Conservation (phyloP, 2,113 vertebrate species). For the Sminthopsis crassicaudata region DNA sequence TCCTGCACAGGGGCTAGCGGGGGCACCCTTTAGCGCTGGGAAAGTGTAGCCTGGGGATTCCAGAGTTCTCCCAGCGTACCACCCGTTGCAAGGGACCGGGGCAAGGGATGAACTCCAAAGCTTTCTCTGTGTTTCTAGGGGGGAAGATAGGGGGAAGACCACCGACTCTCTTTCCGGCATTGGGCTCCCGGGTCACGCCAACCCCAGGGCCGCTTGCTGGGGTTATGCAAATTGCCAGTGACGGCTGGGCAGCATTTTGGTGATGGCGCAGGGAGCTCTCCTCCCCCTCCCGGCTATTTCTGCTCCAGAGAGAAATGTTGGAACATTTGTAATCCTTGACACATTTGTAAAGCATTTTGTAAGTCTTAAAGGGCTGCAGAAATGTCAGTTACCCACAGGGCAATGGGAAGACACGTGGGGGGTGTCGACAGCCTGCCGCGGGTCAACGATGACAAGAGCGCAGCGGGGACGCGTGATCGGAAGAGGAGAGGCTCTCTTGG, state of each 20-base stretch:
- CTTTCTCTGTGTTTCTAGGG: neutral
- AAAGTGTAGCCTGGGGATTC: neutral
- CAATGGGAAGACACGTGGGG: neutral
- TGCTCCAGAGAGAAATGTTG: neutral
- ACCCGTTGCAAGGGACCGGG: neutral
- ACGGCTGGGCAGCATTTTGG: neutral
- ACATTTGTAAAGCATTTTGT: neutral
- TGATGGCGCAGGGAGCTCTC: neutral
- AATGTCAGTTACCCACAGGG: constrained; percentile 1
- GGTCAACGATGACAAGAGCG: neutral
- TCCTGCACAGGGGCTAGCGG: neutral
- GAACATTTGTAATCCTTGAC: constrained; percentile 2
- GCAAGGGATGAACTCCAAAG: neutral
- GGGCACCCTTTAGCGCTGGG: neutral
- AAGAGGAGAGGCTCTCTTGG: neutral
- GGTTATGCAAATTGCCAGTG: neutral
- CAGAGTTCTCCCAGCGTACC: neutral
- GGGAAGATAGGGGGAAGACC: neutral
- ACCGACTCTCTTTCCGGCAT: neutral
- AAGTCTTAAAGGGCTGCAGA: neutral
- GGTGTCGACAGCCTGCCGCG: neutral
- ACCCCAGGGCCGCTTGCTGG: neutral
- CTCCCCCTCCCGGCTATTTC: neutral
- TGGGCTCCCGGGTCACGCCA: neutral
- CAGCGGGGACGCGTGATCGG: neutral